A percentile compares a stretch with the other conserved stretches of the same genome.
These are phyloP conservation scores for Peromyscus nudipes DNA, from an alignment of 2,797 vertebrate genomes.

Conservation along the genomic window DNA sequence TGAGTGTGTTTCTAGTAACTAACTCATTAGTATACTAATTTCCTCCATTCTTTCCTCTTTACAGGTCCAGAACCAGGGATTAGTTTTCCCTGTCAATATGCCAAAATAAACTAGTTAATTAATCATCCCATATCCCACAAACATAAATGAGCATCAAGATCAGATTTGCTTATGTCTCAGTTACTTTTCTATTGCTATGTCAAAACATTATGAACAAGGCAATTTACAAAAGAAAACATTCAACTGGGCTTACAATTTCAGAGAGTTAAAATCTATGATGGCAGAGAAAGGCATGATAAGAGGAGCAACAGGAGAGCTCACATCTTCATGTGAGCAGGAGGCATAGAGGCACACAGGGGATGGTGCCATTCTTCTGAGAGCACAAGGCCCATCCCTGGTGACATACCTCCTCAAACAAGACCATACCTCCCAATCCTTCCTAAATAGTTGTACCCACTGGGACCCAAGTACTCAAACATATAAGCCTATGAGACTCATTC, in stretches of 20 bases:
- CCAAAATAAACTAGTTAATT: neutral
- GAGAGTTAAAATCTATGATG: too few relatives aligned
- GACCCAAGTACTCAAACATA: neutral
- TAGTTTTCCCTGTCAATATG: neutral
- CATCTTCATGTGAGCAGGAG: neutral
- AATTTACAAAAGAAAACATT: neutral
- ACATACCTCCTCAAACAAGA: neutral
- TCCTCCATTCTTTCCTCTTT: neutral
- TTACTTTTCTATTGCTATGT: neutral
- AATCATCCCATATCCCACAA: neutral
- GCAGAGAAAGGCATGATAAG: neutral
- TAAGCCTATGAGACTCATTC: neutral
- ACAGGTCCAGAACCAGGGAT: fast-evolving
- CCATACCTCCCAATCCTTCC: neutral
- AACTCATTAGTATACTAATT: neutral
- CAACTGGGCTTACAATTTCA: too few relatives aligned
- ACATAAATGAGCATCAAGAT: neutral
- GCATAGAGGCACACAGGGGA: neutral
- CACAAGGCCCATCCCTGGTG: neutral
- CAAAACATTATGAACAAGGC: neutral
- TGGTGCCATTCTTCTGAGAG: neutral
- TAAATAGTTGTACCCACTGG: neutral
- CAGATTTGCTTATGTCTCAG: neutral
- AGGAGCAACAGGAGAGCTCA: neutral
- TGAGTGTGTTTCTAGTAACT: neutral